These are phyloP conservation scores for Rhinoderma darwinii DNA, from an alignment of 2,113 vertebrate species.

Conservation along the genomic window DNA sequence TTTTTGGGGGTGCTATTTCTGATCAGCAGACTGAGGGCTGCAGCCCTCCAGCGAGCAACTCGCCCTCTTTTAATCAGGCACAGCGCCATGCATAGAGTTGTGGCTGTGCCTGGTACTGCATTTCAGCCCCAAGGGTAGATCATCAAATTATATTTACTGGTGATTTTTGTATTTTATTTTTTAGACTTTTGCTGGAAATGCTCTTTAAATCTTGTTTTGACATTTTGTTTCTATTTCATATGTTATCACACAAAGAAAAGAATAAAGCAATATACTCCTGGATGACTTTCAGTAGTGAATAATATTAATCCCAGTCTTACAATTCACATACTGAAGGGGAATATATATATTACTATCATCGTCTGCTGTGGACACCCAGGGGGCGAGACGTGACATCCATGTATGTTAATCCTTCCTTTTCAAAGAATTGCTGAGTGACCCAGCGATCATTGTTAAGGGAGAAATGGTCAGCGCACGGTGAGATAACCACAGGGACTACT, in stretches of 20 bases:
- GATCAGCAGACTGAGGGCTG: no score
- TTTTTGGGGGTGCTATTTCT: no score
- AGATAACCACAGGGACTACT: conserved; percentile 47
- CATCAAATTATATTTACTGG: no score
- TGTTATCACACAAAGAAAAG: background rate
- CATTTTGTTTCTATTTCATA: background rate
- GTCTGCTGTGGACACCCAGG: conserved; percentile 53
- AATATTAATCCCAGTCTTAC: conserved; percentile 40
- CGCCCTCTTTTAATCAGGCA: no score
- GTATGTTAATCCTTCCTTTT: conserved; percentile 64
- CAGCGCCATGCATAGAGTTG: no score
- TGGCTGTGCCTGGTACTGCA: no score
- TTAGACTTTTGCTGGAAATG: background rate
- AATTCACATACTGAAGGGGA: background rate
- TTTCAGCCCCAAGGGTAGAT: no score
- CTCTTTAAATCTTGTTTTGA: background rate
- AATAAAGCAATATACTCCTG: background rate
- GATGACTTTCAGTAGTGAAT: conserved; percentile 37
- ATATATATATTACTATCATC: background rate
- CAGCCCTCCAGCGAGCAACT: no score
- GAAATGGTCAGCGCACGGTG: conserved; percentile 25
- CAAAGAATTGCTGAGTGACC: conserved; percentile 61
- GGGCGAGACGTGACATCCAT: conserved; percentile 63
- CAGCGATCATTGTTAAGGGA: conserved; percentile 59
- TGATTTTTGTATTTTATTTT: background rate